These are phyloP conservation scores for Drosophila equinoxialis DNA, from an alignment of 1,140 invertebrate genomes.

Conservation along the genomic window DNA sequence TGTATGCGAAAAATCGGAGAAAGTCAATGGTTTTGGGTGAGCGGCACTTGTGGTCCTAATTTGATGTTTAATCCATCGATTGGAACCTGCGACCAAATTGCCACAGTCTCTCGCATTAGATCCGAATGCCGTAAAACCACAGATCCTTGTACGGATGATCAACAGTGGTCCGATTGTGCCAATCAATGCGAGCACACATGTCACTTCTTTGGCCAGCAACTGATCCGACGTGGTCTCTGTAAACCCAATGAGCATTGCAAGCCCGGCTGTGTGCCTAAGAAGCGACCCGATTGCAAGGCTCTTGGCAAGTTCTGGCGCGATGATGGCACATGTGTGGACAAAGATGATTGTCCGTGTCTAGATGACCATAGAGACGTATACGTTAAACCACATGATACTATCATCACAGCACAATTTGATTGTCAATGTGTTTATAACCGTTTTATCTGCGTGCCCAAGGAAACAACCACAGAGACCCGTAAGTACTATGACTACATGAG, in stretches of 20 bases:
- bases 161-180: conserved; percentile 85
- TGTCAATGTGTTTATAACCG: conserved; percentile 91
- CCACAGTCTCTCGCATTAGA: conserved; percentile 85
- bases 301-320: conserved; percentile 86
- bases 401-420: conserved; percentile 81
- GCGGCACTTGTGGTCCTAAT: conserved; percentile 85
- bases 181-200: conserved; percentile 87
- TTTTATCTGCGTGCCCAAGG: conserved; percentile 86
- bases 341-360: conserved; percentile 88
- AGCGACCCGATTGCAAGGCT: conserved; percentile 56
- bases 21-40: conserved; percentile 81
- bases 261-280: conserved; percentile 81
- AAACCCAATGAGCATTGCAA: conserved; percentile 65
- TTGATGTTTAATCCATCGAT: conserved; percentile 86
- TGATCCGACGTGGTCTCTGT: conserved; percentile 69
- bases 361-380: conserved; percentile 84
- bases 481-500: conserved; percentile 13
- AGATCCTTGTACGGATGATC: conserved; percentile 58
- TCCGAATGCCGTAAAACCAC: conserved; percentile 84
- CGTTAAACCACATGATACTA: conserved; percentile 82
- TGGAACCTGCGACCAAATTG: conserved; percentile 86
- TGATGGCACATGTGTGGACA: conserved; percentile 87
- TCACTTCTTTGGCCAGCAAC: conserved; percentile 83
- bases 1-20: conserved; percentile 82
- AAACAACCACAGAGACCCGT: conserved; percentile 53